Base-by-base conservation (phyloP, 2,113 vertebrate species). In the Pangasianodon hypophthalmus region DNA sequence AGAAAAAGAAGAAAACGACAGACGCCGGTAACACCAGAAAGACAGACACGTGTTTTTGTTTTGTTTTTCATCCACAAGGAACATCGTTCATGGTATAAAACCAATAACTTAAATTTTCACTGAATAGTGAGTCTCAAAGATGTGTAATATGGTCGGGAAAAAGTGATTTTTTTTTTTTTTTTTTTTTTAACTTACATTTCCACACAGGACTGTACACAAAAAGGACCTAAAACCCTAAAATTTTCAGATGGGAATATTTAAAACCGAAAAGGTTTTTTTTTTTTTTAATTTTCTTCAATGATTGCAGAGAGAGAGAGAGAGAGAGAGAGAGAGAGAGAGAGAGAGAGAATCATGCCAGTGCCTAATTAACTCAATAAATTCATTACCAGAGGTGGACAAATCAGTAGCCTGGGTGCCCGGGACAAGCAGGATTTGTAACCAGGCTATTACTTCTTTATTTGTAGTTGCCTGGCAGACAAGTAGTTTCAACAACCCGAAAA, bases 21-120 rank as follows among this genome's bases (percentile, higher is more conserved):
- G 75, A 93, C 91, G 91, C 81, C 89, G 88, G 90, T 94, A 87
- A 75, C 79, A 88, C 80, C 91, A 88, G 77, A 92, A 46, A 89
- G 85, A 93, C 84, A 91, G 50, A 86, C 89, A 88, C 19, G 69
- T 81, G 62, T 87, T 88, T 85, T 80, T 85, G 64, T 71, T 46
- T 44, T 77, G 41, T 13, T 52, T 82, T 44, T 80, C 56, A 56
- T 91, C 91, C 83, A 81, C 89, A 91, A 60, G 52, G 50, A 77
- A 86, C 67, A 88, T 87, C 9, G 8, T 41, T 79, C 54, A 54
- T 79, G 26, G 79, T 80, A 87, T 80, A 71, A 88, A 88, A 71
- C 44, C 79, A 71, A 71, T 56, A 54, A 69, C 54, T 80, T 80
- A 67, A 37, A 37, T 52, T 52, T 64, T n/a, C 10, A 64, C 37